Conservation (phyloP, 2,797 vertebrate species). For the Dryobates pubescens region DNA sequence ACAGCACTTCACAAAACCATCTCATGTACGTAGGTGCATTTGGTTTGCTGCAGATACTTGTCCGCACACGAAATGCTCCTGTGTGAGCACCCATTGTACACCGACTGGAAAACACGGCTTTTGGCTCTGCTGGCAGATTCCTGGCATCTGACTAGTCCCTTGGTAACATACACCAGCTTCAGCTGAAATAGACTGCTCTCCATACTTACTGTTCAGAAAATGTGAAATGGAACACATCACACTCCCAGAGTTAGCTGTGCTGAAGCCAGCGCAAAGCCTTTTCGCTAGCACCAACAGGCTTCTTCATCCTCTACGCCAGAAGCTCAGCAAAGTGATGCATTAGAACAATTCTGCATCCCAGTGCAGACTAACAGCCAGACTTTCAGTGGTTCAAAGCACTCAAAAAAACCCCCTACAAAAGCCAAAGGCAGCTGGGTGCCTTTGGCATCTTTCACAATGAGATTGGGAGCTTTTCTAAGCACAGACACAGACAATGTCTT, state of each 20-base stretch:
- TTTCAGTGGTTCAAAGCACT: background rate
- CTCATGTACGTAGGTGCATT: background rate
- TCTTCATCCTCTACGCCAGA: background rate
- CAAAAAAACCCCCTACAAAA: background rate
- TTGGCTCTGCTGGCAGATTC: background rate
- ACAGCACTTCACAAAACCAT: background rate
- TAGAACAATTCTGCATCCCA: background rate
- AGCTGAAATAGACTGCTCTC: background rate
- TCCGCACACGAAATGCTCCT: background rate
- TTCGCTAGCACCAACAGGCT: background rate
- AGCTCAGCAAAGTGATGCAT: background rate
- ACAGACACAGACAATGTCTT: accelerated
- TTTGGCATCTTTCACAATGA: background rate
- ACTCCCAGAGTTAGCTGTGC: background rate
- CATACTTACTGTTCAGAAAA: background rate
- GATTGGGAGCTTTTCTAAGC: background rate
- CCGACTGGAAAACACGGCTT: background rate
- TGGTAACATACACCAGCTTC: background rate
- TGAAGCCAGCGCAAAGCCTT: background rate
- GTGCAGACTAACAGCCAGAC: background rate
- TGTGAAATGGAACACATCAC: background rate
- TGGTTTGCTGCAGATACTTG: conserved; percentile 28
- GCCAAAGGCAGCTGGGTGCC: background rate
- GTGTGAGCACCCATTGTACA: background rate
- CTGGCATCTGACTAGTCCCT: background rate